Base-by-base conservation (phyloP, 2,113 vertebrate genomes). In the Entomyzon cyanotis region DNA sequence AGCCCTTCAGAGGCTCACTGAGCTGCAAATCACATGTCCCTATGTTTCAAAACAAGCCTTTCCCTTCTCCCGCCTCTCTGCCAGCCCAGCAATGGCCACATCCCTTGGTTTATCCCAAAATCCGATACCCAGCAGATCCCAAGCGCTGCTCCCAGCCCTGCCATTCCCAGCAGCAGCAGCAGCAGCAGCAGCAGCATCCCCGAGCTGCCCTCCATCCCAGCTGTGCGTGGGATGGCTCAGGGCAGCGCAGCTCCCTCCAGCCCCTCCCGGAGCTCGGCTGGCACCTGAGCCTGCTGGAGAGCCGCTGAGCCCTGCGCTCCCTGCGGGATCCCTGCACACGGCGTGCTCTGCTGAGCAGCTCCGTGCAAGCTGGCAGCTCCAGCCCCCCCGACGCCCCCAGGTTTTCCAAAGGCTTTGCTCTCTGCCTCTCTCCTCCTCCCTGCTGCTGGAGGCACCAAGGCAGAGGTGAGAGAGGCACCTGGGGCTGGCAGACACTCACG, bases 141-240 rank as follows among this genome's bases (percentile, higher is more conserved):
- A 56, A 41, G 19, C 0, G 0, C 4, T 5, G n/a, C 33, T 39
- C 27, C 50, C 56, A 84, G 55, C 19, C 13, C 28, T 49, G 28
- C 6, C 28, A n/a, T 19, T 17, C 7, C 37, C 28, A 0, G 0
- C 42, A 42, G 42, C 42, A 42, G 42, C 42, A 0, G 0, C 42
- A 42, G 42, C 42, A 42, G 42, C 42, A 42, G 42, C 23, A 33
- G 41, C 31, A 35, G 46, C 17, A 21, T 37, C 49, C 22, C 67
- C 2, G n/a, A 1, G 15, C 44, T 64, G 77, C 35, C 25, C 33
- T 41, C 50, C 1, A 1, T 25, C 37, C 53, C 84, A 47, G 82
- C 47, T 23, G 64, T 0, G 0, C 19, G 52, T 1, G 0, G 64
- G 33, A 52, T 25, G 3, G 2, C 20, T 11, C 35, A n/a, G 23